Base-by-base conservation (phyloP, 2,888 invertebrate genomes). In the Meiosimyza platycephala region DNA sequence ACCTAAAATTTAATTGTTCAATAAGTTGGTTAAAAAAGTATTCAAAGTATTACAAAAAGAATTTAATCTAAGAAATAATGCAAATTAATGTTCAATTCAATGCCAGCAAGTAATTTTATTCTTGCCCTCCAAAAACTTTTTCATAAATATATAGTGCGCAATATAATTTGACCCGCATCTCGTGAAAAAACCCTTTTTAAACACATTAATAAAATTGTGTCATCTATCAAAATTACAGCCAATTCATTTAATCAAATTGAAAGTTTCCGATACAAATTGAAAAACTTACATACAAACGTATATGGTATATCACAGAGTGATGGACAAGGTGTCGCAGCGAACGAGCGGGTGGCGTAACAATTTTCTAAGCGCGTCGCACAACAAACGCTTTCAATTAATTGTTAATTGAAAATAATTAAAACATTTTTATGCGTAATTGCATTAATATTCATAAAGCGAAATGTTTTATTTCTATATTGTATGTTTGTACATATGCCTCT, bases 321-420 rank as follows among this genome's bases (percentile, higher is more conserved):
- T 18, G 15, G 40, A 52, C 15, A 18, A 28, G 68, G 40, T 18
- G 16, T 18, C 68, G 47, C 50, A 5, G 15, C 50, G 68, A 57
- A 13, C 15, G 40, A 40, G 40, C 40, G 40, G 40, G 40, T 40
- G 40, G 40, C 40, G 40, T 6, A 40, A 9, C 40, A 40, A 9
- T 40, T 40, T 40, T 40, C 51, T 13, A 15, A 55, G 33, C 47
- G 16, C 57, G 57, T 54, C 40, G n/a, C 33, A 47, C 9, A 16
- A 57, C 68, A 77, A 78, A 79, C 76, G 78, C 80, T 82, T 81
- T 86, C 83, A 86, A 85, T 86, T 85, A 85, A 86, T 81, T 84
- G 83, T 85, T 87, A 86, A 86, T 86, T 87, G 84, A 85, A 85
- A 85, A 84, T 85, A 86, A 87, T 86, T 87, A 86, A 87, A 86